Base-by-base conservation (phyloP, 1,140 invertebrate genomes). In the Tribolium madens region DNA sequence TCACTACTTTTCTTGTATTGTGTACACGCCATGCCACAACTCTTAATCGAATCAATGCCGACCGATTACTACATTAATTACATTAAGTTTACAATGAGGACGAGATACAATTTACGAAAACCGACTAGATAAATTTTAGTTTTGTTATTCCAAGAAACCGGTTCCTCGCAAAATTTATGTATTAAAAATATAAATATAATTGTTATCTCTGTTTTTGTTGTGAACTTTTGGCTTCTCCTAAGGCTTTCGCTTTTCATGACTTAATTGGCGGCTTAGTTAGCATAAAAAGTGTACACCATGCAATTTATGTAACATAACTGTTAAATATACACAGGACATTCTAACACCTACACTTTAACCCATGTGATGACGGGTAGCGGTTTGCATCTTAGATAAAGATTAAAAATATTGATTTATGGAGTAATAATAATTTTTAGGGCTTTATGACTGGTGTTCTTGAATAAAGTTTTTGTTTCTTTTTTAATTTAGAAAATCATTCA, bases 1-100 rank as follows among this genome's bases (percentile, higher is more conserved):
- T 81, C 87, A 88, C 88, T 87, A 85, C 71, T 72, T 76, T 70
- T 78, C 57, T 73, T 78, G 72, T 77, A 79, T 76, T 77, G 78
- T 79, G 75, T 74, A 79, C 78, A 79, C 73, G 42, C 52, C 71
- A 72, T 33, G 70, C 70, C 46, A 72, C 50, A 64, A 64, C 26
- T 64, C 57, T 64, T 42, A 26, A 33, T 64, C 13, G 15, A 50
- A 72, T 13, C 46, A 17, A 12, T 26, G 57, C 57, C 17, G n/a
- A 52, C 17, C 15, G 68, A 71, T 71, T 15, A 71, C 47, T 12
- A 71, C 12, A 4, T n/a, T n/a, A n/a, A n/a, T n/a, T n/a, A 36
- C 18, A 71, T 18, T 21, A 26, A n/a, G 68, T 71, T 47, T 26
- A 12, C 46, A 72, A 50, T 72, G 70, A 52, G 1, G 70, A 52